Evolutionary conservation across 2,888 invertebrate species (phyloP).

Genomic region (Brassicogethes aeneus): DNA sequence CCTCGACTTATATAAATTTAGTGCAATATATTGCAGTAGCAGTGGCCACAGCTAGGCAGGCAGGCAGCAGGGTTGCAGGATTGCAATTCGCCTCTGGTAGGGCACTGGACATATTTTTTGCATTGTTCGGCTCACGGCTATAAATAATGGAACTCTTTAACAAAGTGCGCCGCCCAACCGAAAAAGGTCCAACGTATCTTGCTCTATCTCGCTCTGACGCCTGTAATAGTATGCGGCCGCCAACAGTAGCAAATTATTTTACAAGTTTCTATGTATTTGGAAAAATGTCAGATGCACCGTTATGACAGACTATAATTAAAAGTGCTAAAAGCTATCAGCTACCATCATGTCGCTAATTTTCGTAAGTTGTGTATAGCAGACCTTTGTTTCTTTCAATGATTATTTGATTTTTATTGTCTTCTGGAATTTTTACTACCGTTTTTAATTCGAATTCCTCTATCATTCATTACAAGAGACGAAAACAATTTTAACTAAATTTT

Average conservation of each 20-base stretch:
- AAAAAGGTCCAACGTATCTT: slow-evolving; percentile 12
- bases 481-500: too few species aligned
- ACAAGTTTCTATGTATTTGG: slow-evolving; percentile 18
- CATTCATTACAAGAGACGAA: too few species aligned
- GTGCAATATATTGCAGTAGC: slow-evolving; percentile 33
- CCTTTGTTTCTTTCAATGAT: background rate
- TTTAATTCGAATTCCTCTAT: background rate
- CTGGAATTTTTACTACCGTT: slow-evolving; percentile 1
- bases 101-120: slow-evolving; percentile 39
- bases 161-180: slow-evolving; percentile 33
- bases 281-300: slow-evolving; percentile 24
- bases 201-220: slow-evolving; percentile 3
- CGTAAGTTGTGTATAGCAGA: slow-evolving; percentile 2
- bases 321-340: slow-evolving; percentile 21
- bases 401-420: slow-evolving; percentile 8
- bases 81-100: slow-evolving; percentile 37
- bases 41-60: too few species aligned
- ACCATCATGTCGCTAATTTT: slow-evolving; percentile 7
- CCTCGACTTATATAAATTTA: slow-evolving; percentile 32
- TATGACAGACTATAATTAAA: slow-evolving; percentile 19
- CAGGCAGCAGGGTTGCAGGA: slow-evolving; percentile 27
- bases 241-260: slow-evolving; percentile 21
- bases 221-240: slow-evolving; percentile 9
- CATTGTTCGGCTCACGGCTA: slow-evolving; percentile 35
- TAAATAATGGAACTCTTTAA: slow-evolving; percentile 41